A percentile compares a stretch with the other conserved stretches of the same genome.
Conservation (phyloP, 2,113 vertebrate species). For the Perca fluviatilis region DNA sequence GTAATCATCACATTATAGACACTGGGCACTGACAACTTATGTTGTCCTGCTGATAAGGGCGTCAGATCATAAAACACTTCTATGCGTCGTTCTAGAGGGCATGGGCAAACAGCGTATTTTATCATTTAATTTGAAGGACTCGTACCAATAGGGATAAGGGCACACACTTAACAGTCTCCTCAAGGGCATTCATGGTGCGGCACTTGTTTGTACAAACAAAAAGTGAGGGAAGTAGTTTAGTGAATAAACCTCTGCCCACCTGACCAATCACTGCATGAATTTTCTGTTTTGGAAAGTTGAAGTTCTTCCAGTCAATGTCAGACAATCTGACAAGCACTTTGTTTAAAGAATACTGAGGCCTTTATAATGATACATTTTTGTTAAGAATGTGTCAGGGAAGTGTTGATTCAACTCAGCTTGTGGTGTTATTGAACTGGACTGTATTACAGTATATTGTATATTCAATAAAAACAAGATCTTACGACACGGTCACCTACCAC, state of each 20-base stretch:
- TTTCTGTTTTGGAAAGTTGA: not conserved
- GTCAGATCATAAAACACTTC: not conserved
- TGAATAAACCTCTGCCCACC: not conserved
- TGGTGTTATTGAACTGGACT: not conserved
- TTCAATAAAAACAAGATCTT: not conserved
- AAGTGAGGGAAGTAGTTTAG: not conserved
- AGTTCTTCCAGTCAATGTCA: not conserved
- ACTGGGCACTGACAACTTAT: no score
- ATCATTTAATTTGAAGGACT: not conserved
- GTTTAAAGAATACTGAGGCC: not conserved
- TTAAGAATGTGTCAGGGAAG: not conserved
- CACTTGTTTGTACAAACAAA: not conserved
- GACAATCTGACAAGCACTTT: not conserved
- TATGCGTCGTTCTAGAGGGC: not conserved
- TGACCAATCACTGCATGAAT: not conserved
- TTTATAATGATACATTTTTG: not conserved
- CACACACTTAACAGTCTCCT: not conserved
- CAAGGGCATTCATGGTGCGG: not conserved
- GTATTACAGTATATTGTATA: not conserved
- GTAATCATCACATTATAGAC: no score
- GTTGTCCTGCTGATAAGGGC: not conserved
- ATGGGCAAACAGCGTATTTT: not conserved
- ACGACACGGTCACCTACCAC: no score
- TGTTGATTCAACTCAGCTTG: not conserved
- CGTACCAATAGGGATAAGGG: not conserved